These are phyloP conservation scores for Stenoptilia bipunctidactyla DNA, from an alignment of 2,888 invertebrate species.

Conservation along the genomic window DNA sequence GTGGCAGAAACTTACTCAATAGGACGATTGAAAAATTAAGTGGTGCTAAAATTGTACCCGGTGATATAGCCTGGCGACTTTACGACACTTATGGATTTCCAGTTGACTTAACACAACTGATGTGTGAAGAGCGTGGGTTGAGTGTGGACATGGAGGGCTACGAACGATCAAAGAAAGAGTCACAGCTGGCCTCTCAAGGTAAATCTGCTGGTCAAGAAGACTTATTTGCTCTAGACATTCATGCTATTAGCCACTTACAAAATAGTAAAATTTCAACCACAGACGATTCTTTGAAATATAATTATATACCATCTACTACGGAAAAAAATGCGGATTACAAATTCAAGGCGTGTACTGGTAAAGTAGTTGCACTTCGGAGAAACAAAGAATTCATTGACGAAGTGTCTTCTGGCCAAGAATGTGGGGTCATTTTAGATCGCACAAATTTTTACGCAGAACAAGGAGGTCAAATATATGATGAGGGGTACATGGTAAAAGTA, in stretches of 20 bases:
- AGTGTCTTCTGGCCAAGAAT: constrained; percentile 87
- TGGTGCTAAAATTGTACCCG: constrained; percentile 81
- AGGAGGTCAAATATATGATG: constrained; percentile 98
- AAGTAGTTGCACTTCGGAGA: constrained; percentile 84
- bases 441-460: constrained; percentile 99
- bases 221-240: constrained; percentile 91
- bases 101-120: constrained; percentile 95
- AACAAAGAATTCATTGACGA: constrained; percentile 88
- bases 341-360: constrained; percentile 80
- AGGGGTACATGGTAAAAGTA: constrained; percentile 88
- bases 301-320: constrained; percentile 78
- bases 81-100: constrained; percentile 99
- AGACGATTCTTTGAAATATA: constrained; percentile 93
- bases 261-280: constrained; percentile 81
- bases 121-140: constrained; percentile 96
- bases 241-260: constrained; percentile 93
- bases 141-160: constrained; percentile 90
- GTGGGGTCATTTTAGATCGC: constrained; percentile 90
- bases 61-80: constrained; percentile 97
- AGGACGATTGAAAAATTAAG: constrained; percentile 89
- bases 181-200: constrained; percentile 90
- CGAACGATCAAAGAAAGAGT: constrained; percentile 91
- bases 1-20: constrained; percentile 92
- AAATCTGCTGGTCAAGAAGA: constrained; percentile 85
- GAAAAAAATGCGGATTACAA: constrained; percentile 80